These are phyloP conservation scores for Tachypleus tridentatus DNA, from an alignment of 1,140 invertebrate species.

Conservation along the genomic window DNA sequence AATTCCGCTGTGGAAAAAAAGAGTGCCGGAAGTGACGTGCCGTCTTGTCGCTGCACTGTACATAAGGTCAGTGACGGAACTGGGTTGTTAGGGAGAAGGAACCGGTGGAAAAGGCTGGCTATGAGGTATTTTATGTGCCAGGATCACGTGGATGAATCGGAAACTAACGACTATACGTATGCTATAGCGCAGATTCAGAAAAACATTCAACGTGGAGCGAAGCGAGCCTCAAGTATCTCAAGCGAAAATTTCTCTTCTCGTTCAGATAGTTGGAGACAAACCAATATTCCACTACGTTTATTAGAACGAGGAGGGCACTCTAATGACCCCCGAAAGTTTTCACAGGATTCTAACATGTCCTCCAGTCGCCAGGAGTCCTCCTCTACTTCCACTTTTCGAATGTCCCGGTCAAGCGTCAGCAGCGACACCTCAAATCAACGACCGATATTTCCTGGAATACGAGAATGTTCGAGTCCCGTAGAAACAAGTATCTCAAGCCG, in stretches of 20 bases:
- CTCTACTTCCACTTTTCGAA: constrained; percentile 10
- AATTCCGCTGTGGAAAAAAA: constrained; percentile 51
- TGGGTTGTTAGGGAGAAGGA: not conserved
- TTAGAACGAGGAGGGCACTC: not conserved
- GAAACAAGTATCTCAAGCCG: not conserved
- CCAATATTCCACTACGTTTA: constrained; percentile 45
- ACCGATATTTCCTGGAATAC: not conserved
- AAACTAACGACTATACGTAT: constrained; percentile 1
- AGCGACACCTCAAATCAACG: constrained; percentile 8
- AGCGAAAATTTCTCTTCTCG: constrained; percentile 74
- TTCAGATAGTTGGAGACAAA: constrained; percentile 60
- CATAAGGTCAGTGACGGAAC: no score
- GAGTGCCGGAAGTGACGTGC: constrained; percentile 11
- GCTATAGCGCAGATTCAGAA: constrained; percentile 43
- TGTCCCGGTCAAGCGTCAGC: constrained; percentile 21
- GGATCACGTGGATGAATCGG: not conserved
- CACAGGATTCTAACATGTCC: constrained; percentile 10
- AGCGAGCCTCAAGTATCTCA: constrained; percentile 45
- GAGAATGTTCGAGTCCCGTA: not conserved
- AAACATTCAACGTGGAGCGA: constrained; percentile 45
- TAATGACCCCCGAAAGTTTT: not conserved
- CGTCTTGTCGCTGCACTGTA: not conserved
- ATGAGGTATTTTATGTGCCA: constrained; percentile 14
- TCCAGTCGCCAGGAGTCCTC: constrained; percentile 13
- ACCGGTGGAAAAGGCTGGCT: constrained; percentile 27